Evolutionary conservation across 2,888 invertebrate genomes (phyloP).

Genomic region (Nomada fucata): DNA sequence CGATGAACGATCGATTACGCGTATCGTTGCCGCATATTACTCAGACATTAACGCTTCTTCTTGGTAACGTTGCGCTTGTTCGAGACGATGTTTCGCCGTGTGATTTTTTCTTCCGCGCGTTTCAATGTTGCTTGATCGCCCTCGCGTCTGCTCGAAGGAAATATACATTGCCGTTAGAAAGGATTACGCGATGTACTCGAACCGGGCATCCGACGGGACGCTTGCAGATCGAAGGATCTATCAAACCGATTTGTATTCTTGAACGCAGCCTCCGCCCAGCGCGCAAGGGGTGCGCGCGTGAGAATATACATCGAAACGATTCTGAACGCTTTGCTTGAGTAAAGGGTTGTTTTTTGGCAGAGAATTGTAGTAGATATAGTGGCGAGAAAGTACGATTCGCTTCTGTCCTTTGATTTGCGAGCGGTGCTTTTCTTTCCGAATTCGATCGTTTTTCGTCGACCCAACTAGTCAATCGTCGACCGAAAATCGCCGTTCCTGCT

Average conservation of each 20-base stretch:
- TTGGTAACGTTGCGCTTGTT: constrained; percentile 5
- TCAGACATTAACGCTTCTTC: constrained; percentile 3
- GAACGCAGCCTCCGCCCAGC: too few relatives aligned
- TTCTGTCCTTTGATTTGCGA: constrained; percentile 35
- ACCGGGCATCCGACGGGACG: neutral
- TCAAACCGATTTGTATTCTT: too few relatives aligned
- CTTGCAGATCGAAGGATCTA: constrained; percentile 28
- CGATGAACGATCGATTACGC: neutral
- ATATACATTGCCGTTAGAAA: neutral
- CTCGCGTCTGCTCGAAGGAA: constrained; percentile 1
- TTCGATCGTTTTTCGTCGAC: constrained; percentile 18
- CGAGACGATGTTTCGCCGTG: constrained; percentile 2
- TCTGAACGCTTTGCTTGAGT: constrained; percentile 32
- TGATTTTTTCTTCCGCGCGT: neutral
- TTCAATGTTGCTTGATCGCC: constrained; percentile 22
- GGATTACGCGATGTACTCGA: constrained; percentile 23
- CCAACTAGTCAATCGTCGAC: neutral
- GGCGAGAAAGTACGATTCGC: constrained; percentile 19
- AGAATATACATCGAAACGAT: too few relatives aligned
- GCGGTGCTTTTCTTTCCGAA: constrained; percentile 24
- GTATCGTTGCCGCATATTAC: neutral
- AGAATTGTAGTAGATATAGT: constrained; percentile 10
- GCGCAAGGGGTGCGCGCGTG: too few relatives aligned
- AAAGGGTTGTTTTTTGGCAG: constrained; percentile 37
- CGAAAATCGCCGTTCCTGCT: too few relatives aligned